Conservation (phyloP, 2,888 invertebrate species). For the Parthenolecanium corni region DNA sequence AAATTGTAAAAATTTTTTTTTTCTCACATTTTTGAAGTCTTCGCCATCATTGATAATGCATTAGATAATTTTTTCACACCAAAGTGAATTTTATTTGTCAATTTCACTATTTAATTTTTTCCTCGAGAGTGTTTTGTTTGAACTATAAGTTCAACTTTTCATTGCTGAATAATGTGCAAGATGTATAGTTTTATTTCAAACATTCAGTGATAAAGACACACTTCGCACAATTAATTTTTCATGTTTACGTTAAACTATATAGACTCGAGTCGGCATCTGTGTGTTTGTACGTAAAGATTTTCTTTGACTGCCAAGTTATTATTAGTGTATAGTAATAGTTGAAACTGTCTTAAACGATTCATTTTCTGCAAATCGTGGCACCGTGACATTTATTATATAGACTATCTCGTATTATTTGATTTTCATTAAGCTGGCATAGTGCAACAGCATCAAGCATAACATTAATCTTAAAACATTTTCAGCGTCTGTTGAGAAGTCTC, state of each 20-base stretch:
- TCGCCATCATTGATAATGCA: too few species aligned
- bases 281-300: background rate
- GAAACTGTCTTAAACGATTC: slow-evolving; percentile 9
- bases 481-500: background rate
- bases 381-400: slow-evolving; percentile 20
- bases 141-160: too few species aligned
- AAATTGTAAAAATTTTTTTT: too few species aligned
- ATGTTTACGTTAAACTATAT: background rate
- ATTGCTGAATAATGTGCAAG: too few species aligned
- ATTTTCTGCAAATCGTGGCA: slow-evolving; percentile 16
- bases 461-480: background rate
- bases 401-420: background rate
- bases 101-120: too few species aligned
- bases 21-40: too few species aligned
- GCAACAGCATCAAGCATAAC: background rate
- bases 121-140: too few species aligned
- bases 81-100: too few species aligned
- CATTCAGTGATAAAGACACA: too few species aligned
- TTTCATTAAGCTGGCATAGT: slow-evolving; percentile 7
- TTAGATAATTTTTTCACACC: too few species aligned
- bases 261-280: slow-evolving; percentile 8
- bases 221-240: too few species aligned
- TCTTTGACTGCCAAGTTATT: slow-evolving; percentile 17
- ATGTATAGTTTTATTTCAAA: too few species aligned
- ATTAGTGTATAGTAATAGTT: slow-evolving; percentile 20